phyloP scores from a whole-genome alignment of 2,888 invertebrate species.

The Cantharis flavilabris region DNA sequence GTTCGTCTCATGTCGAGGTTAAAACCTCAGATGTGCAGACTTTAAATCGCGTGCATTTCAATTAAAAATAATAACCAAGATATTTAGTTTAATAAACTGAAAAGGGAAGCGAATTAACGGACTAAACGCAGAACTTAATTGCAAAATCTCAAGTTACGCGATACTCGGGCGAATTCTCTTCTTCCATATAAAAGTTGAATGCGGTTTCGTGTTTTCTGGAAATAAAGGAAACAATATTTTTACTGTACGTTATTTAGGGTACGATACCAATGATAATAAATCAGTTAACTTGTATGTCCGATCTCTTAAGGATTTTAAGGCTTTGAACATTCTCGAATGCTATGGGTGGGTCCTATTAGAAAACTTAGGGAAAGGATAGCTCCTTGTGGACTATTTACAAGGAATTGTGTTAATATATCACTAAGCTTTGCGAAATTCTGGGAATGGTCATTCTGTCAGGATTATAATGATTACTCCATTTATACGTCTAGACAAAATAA shows the following conservation, averaged over 20 bases:
- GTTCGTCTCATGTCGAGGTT: neutral
- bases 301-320: conserved; percentile 24
- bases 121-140: neutral
- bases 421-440: neutral
- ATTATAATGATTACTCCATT: neutral
- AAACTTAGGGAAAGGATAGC: conserved; percentile 21
- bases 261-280: conserved; percentile 36
- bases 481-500: neutral
- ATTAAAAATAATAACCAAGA: neutral
- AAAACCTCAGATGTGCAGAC: neutral
- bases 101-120: neutral
- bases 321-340: conserved; percentile 24
- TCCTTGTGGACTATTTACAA: conserved; percentile 12
- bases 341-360: conserved; percentile 20
- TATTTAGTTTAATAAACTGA: neutral
- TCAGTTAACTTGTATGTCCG: conserved; percentile 26
- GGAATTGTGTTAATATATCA: conserved; percentile 19
- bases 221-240: conserved; percentile 39
- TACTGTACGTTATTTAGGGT: conserved; percentile 36
- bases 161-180: neutral
- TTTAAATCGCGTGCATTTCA: neutral
- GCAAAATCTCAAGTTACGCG: conserved; percentile 2
- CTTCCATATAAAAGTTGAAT: conserved; percentile 4
- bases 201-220: conserved; percentile 14
- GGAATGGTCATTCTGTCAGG: neutral